Evolutionary conservation across 2,113 vertebrate genomes (phyloP), one percentile per base, ranked within the genome.

Genomic region (Elgaria multicarinata): DNA sequence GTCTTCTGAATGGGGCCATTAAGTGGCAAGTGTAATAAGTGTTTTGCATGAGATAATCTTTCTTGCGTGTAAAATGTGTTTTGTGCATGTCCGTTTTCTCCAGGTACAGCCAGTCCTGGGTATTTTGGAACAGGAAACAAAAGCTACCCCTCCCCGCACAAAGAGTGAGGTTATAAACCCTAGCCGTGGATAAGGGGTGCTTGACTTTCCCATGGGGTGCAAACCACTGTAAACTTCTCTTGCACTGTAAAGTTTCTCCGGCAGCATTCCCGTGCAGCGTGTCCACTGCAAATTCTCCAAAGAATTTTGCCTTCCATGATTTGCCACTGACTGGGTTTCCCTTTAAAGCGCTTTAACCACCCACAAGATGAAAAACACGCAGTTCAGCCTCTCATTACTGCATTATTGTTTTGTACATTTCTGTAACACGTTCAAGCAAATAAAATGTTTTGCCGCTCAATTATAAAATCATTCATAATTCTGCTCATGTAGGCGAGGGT

Each of bases 131-230:
- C 1, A 3, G 58, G 58, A 62, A 62, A 62, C 58, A 62, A 62
- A 62, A 18, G 16, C 58, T 39, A 0, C n/a, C n/a, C 13, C 2
- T 20, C n/a, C n/a, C n/a, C n/a, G 1, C 2, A 6, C 6, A 33
- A 12, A 31, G n/a, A 6, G 50, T 53, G 71, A 18, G 14, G 66
- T 28, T 67, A 67, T 67, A 10, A 53, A 10, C 10, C 66, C 66
- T n/a, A 31, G 31, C 67, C 67, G 3, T 33, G 16, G 72, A 42
- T 39, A 4, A 22, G 39, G 72, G 72, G 72, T 22, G 18, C 74
- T 10, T 71, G 28, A 20, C 1, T 13, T 71, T 9, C 31, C 67
- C 67, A 9, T 62, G 58, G 58, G 58, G 58, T 18, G 20, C 58
- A 62, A 20, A 62, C 5, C 14, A n/a, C 31, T 9, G 67, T 3